A percentile compares a stretch with the other conserved stretches of the same genome.
Conservation (phyloP, 2,888 invertebrate genomes). For the Nebria salina region DNA sequence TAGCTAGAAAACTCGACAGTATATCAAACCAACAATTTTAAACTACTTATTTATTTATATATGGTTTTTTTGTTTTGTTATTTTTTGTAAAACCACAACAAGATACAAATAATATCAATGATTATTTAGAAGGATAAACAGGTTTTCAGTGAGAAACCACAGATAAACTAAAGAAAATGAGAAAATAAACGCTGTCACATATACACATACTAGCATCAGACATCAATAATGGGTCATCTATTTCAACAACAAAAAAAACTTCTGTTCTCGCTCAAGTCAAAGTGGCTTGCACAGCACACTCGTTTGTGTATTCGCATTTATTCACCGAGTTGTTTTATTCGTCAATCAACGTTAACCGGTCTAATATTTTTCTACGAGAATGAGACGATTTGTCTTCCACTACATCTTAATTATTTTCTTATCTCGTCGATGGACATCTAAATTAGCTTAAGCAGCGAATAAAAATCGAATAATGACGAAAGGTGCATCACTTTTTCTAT, state of each 20-base stretch:
- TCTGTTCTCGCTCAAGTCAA: not conserved
- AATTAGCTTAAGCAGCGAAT: not conserved
- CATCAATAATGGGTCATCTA: conserved; percentile 1
- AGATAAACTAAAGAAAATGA: not conserved
- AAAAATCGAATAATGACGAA: not conserved
- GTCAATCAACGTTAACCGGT: not conserved
- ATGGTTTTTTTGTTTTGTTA: not conserved
- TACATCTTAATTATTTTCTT: conserved; percentile 1
- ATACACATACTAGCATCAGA: not conserved
- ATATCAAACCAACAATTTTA: conserved; percentile 1
- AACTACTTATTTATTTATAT: not conserved
- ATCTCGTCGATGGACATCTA: not conserved
- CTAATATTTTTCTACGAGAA: not conserved
- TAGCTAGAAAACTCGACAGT: not conserved
- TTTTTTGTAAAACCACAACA: not conserved
- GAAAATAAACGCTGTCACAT: not conserved
- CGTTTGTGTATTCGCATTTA: not conserved
- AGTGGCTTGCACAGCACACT: not conserved
- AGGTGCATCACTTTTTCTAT: not conserved
- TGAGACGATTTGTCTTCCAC: not conserved
- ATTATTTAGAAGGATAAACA: not conserved
- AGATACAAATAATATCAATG: conserved; percentile 1
- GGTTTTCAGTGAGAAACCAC: not conserved
- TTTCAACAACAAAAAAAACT: not conserved
- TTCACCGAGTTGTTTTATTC: not conserved